A percentile compares a stretch with the other conserved stretches of the same genome.
These are phyloP conservation scores for Todiramphus saurophagus DNA, from an alignment of 2,113 vertebrate species.

Conservation along the genomic window DNA sequence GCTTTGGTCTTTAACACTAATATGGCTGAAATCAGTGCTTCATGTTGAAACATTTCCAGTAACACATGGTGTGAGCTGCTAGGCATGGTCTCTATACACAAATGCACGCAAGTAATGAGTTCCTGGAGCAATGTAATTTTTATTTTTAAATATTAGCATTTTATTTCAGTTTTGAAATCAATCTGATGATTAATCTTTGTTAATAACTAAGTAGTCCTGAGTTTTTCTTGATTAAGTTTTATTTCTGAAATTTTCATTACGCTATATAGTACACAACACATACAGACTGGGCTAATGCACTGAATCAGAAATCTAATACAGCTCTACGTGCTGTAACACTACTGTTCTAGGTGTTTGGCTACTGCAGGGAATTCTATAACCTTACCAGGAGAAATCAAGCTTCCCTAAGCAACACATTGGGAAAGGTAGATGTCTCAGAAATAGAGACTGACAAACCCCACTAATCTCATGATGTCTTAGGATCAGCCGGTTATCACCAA, in stretches of 20 bases:
- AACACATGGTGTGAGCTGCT: neutral
- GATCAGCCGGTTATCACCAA: neutral
- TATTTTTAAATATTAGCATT: neutral
- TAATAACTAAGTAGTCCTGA: neutral
- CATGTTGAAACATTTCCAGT: neutral
- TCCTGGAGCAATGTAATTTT: neutral
- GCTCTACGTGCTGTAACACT: neutral
- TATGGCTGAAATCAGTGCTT: neutral
- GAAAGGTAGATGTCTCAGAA: neutral
- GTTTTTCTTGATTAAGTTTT: neutral
- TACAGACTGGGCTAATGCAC: neutral
- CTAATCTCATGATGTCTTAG: neutral
- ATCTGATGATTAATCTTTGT: neutral
- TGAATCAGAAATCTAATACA: neutral
- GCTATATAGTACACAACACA: neutral
- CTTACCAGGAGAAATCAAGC: neutral
- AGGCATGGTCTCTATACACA: neutral
- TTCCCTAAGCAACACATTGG: neutral
- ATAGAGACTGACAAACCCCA: neutral
- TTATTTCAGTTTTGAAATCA: neutral
- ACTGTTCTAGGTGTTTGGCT: neutral
- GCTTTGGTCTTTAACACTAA: neutral
- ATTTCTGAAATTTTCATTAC: neutral
- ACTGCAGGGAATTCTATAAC: neutral
- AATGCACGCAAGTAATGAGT: neutral